Percentiles rank a stretch among this genome's conserved stretches.
Conservation (phyloP, 2,888 invertebrate species). For the Isotomurus palustris region DNA sequence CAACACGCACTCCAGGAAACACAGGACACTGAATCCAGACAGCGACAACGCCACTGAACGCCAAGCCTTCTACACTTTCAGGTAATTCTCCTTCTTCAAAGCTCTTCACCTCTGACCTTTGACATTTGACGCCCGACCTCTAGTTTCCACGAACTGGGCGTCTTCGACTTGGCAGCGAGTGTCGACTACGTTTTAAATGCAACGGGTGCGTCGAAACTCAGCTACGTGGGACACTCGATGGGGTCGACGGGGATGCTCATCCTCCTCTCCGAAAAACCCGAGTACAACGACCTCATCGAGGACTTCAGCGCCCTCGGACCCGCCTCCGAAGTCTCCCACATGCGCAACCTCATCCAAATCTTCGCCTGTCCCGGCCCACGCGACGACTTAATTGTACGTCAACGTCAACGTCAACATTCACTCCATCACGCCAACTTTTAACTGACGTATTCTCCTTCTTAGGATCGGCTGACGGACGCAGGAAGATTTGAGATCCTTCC, state of each 20-base stretch:
- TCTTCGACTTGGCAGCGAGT: slow-evolving; percentile 53
- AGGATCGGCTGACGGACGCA: too few relatives aligned
- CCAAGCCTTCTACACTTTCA: slow-evolving; percentile 36
- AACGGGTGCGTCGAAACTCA: slow-evolving; percentile 49
- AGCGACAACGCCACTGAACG: slow-evolving; percentile 19
- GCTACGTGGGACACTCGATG: slow-evolving; percentile 55
- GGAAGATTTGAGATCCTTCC: too few relatives aligned
- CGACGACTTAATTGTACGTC: too few relatives aligned
- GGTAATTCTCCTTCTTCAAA: too few relatives aligned
- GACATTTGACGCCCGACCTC: too few relatives aligned
- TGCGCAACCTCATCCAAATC: too few relatives aligned
- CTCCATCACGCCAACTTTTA: too few relatives aligned
- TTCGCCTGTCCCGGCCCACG: too few relatives aligned
- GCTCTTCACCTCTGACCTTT: too few relatives aligned
- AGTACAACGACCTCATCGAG: not conserved
- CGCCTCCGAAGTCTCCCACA: too few relatives aligned
- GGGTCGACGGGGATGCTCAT: slow-evolving; percentile 47
- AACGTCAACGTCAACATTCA: too few relatives aligned
- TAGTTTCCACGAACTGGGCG: slow-evolving; percentile 56
- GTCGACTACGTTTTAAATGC: slow-evolving; percentile 50
- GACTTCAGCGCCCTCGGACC: not conserved
- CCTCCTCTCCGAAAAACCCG: slow-evolving; percentile 14
- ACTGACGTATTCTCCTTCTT: too few relatives aligned
- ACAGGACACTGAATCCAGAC: slow-evolving; percentile 21
- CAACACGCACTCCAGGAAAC: slow-evolving; percentile 39